Percentiles rank a stretch among this genome's conserved stretches.
Evolutionary conservation across 64 coral and sea anemone genomes (phyloP).

Genomic region (Montipora sp.): DNA sequence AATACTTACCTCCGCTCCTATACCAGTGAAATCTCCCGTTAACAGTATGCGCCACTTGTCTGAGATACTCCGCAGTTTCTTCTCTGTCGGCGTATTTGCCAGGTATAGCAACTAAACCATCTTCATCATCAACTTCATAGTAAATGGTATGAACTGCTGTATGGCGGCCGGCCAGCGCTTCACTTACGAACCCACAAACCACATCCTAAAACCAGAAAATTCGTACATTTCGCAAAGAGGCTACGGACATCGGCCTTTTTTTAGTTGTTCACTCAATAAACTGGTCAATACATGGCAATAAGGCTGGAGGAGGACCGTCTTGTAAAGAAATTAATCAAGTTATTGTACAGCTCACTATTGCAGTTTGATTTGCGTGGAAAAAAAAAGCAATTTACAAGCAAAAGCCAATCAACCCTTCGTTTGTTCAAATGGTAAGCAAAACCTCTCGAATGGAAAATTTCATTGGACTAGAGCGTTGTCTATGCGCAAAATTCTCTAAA

Average conservation of each 20-base stretch:
- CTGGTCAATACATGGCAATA: too few relatives aligned
- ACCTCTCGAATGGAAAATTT: background rate
- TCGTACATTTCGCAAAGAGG: background rate
- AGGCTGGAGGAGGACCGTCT: background rate
- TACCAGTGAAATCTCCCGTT: slow-evolving; percentile 96
- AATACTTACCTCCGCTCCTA: slow-evolving; percentile 83
- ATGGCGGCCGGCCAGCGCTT: slow-evolving; percentile 84
- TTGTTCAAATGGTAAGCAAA: background rate
- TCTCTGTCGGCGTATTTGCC: slow-evolving; percentile 80
- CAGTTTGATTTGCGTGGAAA: too few relatives aligned
- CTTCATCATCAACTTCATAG: slow-evolving; percentile 98
- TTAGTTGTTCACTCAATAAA: background rate
- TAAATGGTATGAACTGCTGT: slow-evolving; percentile 83
- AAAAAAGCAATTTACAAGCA: too few relatives aligned
- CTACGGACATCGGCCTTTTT: background rate
- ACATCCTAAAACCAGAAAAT: slow-evolving; percentile 67
- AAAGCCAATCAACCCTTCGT: too few relatives aligned
- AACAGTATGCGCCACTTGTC: slow-evolving; percentile 88
- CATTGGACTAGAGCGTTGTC: too few relatives aligned
- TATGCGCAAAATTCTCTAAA: too few relatives aligned
- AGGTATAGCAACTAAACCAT: slow-evolving; percentile 88
- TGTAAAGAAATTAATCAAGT: background rate
- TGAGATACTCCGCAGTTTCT: slow-evolving; percentile 75
- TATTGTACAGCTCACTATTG: too few relatives aligned
- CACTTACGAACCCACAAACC: slow-evolving; percentile 92